These are phyloP conservation scores for Semnornis frantzii DNA, from an alignment of 2,113 vertebrate genomes.

Conservation along the genomic window DNA sequence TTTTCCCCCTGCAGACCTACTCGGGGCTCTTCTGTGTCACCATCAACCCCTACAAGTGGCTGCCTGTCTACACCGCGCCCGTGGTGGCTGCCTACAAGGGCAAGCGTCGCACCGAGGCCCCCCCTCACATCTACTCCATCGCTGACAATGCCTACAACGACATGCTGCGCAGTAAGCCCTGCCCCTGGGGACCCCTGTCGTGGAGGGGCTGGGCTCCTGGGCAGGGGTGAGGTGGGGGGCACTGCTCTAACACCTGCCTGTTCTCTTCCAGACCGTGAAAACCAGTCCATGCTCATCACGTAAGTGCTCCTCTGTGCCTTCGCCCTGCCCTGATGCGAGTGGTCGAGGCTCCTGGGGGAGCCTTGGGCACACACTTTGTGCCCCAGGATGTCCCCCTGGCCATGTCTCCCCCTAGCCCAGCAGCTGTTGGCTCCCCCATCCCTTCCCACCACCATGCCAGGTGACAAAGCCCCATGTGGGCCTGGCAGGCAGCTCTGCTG, in stretches of 20 bases:
- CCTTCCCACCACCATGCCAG: background rate
- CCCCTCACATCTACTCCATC: constrained; percentile 91
- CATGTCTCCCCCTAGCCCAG: accelerated
- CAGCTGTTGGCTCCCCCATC: background rate
- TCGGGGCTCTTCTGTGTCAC: constrained; percentile 95
- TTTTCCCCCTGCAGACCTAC: constrained; percentile 82
- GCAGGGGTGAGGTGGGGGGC: accelerated
- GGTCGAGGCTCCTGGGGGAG: background rate
- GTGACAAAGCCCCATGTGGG: background rate
- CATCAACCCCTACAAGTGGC: constrained; percentile 96
- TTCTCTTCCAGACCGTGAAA: constrained; percentile 88
- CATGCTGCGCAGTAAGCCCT: constrained; percentile 88
- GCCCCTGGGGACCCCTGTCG: background rate
- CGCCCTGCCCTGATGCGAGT: accelerated
- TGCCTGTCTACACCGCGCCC: constrained; percentile 86
- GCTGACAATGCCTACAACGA: constrained; percentile 93
- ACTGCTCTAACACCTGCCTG: background rate
- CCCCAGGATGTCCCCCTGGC: background rate
- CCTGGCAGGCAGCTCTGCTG: background rate
- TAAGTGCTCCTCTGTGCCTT: constrained; percentile 73
- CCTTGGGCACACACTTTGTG: background rate
- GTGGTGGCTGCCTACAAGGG: constrained; percentile 92
- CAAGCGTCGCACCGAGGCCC: constrained; percentile 86
- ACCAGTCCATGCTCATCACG: constrained; percentile 98
- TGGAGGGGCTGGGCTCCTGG: accelerated